Evolutionary conservation across 2,797 vertebrate genomes (phyloP), one percentile per base, ranked within the genome.

Genomic region (Thaleichthys pacificus): DNA sequence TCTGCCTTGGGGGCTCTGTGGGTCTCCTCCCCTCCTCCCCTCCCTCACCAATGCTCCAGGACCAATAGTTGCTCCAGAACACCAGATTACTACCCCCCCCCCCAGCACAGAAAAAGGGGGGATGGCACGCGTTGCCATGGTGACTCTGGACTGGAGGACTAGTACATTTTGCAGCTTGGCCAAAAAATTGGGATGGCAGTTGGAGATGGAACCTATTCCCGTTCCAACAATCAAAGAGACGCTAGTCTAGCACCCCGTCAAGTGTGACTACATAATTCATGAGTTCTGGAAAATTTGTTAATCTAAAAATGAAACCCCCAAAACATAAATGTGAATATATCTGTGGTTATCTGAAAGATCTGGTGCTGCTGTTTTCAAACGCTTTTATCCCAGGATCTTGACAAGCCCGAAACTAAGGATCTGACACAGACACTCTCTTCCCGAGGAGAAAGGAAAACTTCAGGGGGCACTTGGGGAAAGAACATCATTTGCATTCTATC

Each of bases 101-200:
- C 49, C 17, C 49, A 86, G 75, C 76, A 11, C 8, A 17, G 49
- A 51, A 17, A 14, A 14, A 5, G 49, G 14, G 49, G 28, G 74
- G 74, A 83, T 86, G 90, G 82, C 89, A 85, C 69, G 5, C 47
- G 81, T 89, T 87, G 87, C 87, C 86, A 90, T 92, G 85, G 90
- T 82, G 88, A 91, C 80, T 54, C 56, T 38, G 83, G 84, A 88
- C 81, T 81, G 78, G 83, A 77, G 80, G 80, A 85, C 80, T 64
- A 77, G 82, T 69, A 66, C 72, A 82, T 86, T 85, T 73, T 80
- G 76, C 74, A 73, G 66, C 3, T 9, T 61, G 78, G 78, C 6
- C 62, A 70, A 79, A 76, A 80, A 58, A 56, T 70, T 61, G 32
- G 8, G 19, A 22, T 2, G 21, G 47, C 60, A 28, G 38, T 15